phyloP scores from a whole-genome alignment of 1,140 invertebrate genomes.

The Amphibalanus amphitrite region DNA sequence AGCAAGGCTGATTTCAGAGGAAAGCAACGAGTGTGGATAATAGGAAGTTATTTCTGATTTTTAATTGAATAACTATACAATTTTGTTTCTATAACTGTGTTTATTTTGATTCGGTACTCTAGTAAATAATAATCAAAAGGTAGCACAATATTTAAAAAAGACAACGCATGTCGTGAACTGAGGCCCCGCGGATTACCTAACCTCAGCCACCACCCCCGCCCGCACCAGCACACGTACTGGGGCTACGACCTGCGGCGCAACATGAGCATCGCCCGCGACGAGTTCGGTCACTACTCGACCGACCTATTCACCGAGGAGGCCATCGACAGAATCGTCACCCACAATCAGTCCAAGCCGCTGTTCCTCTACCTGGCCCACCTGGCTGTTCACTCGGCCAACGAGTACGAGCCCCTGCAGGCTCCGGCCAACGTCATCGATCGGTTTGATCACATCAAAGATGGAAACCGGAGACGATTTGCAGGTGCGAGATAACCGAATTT shows the following conservation, averaged over 20 bases:
- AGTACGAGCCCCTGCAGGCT: slow-evolving; percentile 54
- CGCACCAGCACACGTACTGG: slow-evolving; percentile 21
- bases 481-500: slow-evolving; percentile 41
- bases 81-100: too few species aligned
- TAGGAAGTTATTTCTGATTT: too few species aligned
- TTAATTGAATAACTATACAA: too few species aligned
- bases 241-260: slow-evolving; percentile 50
- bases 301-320: slow-evolving; percentile 62
- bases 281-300: slow-evolving; percentile 66
- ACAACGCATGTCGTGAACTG: too few species aligned
- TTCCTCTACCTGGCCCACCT: slow-evolving; percentile 73
- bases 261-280: slow-evolving; percentile 45
- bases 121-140: too few species aligned
- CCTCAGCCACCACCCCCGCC: too few species aligned
- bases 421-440: slow-evolving; percentile 47
- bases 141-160: too few species aligned
- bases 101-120: too few species aligned
- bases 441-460: slow-evolving; percentile 48
- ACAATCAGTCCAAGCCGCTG: slow-evolving; percentile 46
- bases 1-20: too few species aligned
- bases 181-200: too few species aligned
- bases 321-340: slow-evolving; percentile 43
- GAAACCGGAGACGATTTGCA: slow-evolving; percentile 52
- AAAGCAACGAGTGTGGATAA: too few species aligned
- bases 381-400: slow-evolving; percentile 56